Evolutionary conservation across 2,888 invertebrate species (phyloP), one percentile per base, ranked within the genome.

Genomic region (Dioctria linearis): DNA sequence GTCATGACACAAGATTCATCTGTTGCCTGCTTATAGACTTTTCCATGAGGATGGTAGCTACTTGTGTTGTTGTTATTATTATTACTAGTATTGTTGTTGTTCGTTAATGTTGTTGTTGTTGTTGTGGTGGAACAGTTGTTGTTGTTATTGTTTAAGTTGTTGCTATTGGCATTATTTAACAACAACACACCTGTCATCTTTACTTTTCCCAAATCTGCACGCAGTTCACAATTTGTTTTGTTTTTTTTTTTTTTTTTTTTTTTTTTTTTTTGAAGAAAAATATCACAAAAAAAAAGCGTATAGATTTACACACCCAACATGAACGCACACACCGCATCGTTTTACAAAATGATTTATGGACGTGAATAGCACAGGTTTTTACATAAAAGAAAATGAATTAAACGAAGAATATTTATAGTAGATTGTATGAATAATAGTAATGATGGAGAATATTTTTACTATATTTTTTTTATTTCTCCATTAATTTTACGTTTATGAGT

Each of bases 1-100:
- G 82, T 81, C 25, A 25, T 25, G 46, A 83, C 83, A 76, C 80
- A 83, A 57, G 81, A 79, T 51, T 83, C 81, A 61, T 83, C 83
- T 46, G 79, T 25, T 61, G 71, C n/a, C 57, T 81, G 78, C 51
- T 79, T 82, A 66, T 43, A 71, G n/a, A 69, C 25, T 78, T 78
- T 81, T 76, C 80, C 82, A 79, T 78, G 75, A 51, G 61, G 63
- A 79, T 81, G 73, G 54, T 76, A 39, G 37, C 54, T 69, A 51
- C 65, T 81, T 69, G 59, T 79, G 42, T 49, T 71, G 63, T 61
- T 76, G 61, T 61, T 69, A 25, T 73, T 80, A 54, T 59, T 80
- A 8, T 39, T 57, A n/a, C 65, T 75, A 39, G 71, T 81, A 42
- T 39, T 25, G 25, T 25, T 25, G 25, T 25, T 25, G 25, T 25